Conservation (phyloP, 53 echinoderm and acorn worm genomes). For the Paracentrotus lividus region DNA sequence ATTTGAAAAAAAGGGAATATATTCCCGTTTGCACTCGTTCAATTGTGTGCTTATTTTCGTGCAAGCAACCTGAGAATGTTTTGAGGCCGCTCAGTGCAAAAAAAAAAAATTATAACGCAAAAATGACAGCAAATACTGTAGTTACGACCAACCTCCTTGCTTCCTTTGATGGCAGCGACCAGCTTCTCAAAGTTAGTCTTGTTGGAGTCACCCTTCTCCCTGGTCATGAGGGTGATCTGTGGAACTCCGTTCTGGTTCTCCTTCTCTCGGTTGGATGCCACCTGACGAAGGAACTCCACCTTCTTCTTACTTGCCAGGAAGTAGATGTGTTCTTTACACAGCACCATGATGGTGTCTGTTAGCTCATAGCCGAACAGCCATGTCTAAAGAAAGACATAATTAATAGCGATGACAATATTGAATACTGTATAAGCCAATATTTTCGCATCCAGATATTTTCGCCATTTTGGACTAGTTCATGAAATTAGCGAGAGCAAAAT, state of each 20-base stretch:
- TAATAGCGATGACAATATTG: too few species aligned
- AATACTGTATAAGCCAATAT: too few species aligned
- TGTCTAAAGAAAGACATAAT: constrained; percentile 73
- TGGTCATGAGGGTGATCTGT: constrained; percentile 84
- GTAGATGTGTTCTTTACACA: constrained; percentile 87
- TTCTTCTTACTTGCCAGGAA: constrained; percentile 99
- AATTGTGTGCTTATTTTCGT: too few species aligned
- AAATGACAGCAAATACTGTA: too few species aligned
- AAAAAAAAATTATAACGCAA: too few species aligned
- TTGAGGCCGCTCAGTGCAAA: too few species aligned
- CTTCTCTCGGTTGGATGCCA: constrained; percentile 88
- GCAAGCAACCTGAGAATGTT: too few species aligned
- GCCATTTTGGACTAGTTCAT: too few species aligned
- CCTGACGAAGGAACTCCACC: constrained; percentile 86
- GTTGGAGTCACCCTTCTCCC: constrained; percentile 94
- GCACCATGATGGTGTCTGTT: constrained; percentile 94
- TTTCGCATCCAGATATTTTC: too few species aligned
- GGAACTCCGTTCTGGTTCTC: constrained; percentile 95
- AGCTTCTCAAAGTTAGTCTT: constrained; percentile 93
- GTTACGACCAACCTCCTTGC: constrained; percentile 87
- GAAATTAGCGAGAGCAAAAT: too few species aligned
- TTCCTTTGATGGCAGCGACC: constrained; percentile 81
- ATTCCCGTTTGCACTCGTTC: too few species aligned
- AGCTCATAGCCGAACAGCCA: constrained; percentile 99
- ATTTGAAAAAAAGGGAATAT: too few species aligned